Evolutionary conservation across 2,113 vertebrate species (phyloP), one percentile per base, ranked within the genome.

Genomic region (Sylvia atricapilla): DNA sequence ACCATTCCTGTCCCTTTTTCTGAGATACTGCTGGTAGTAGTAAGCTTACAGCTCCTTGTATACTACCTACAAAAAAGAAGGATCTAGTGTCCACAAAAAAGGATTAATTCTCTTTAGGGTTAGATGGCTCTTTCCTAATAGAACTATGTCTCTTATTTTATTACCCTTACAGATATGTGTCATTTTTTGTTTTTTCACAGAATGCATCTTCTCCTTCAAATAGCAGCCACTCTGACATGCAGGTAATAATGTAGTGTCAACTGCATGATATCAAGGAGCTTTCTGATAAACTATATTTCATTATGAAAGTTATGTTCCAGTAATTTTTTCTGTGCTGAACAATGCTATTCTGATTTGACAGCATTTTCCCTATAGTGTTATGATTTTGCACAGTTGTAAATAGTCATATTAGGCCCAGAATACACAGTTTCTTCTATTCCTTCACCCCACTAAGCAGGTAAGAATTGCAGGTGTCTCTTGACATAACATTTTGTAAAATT

Each of bases 131-230:
- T 75, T 85, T 85, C 78, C 25, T 41, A 43, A 41, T 28, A 33
- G 28, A 68, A 47, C 21, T 13, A 10, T 27, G 3, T 62, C 15
- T 60, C 78, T 82, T 72, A 62, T 52, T 44, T 73, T 50, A 35
- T 84, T 60, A 27, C 5, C 28, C 13, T 74, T 59, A 35, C 2
- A 66, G 31, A 55, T 76, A 86, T 59, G 6, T 73, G 3, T 69
- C 0, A 69, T 91, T 91, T 58, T 58, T 89, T 66, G 1, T 94
- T 95, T 93, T 72, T 67, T 95, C 35, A 59, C 90, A 97, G 97
- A 97, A 96, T 73, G 91, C 81, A 25, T 87, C 95, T 43, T 95
- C 96, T 87, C 52, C 82, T 80, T 90, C 94, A 62, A 94, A 94
- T 1, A 66, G 68, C 93, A 96, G 49, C 78, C 82, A 96, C 37